Base-by-base conservation (phyloP, 1,140 invertebrate species). In the Formica selysi region DNA sequence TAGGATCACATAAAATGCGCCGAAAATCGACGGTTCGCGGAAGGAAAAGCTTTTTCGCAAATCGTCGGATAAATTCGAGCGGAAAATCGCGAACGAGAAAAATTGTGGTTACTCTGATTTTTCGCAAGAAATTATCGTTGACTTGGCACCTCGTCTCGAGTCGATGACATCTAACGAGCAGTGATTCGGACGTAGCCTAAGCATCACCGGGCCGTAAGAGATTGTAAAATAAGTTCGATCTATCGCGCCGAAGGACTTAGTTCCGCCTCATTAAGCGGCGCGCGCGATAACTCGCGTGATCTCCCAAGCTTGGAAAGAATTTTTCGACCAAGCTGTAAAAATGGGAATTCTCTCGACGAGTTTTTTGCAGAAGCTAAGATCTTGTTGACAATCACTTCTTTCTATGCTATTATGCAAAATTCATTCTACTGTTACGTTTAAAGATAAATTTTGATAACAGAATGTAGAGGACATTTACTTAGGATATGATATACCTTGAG, bases 211-310 rank as follows among this genome's bases (percentile, higher is more conserved):
- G 26, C 41, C 10, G 10, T 10, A 57, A 76, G 57, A 81, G 70
- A 64, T 89, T 57, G 83, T 57, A 36, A 65, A 83, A 80, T 76
- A 78, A 88, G 76, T 73, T 76, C 5, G 32, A 88, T 80, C 68
- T 62, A 86, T 80, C 61, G 86, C 51, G 22, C 41, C 2, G n/a
- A 54, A 44, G 67, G 36, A 36, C 65, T 89, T 76, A 86, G 76
- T 89, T 89, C 71, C 32, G 71, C 62, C 41, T 89, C 87, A 86
- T 89, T 89, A 89, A 73, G n/a, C 44, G 51, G 3, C 2, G 10
- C 36, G 57, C 22, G 41, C 26, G 83, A 78, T 81, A 71, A 78
- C 78, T 61, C 84, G 16, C n/a, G 16, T 61, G 32, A 59, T 76
- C 38, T 29, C 38, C 3, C 19, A 11, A 73, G 41, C 44, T 10